Evolutionary conservation across 2,888 invertebrate species (phyloP), one percentile per base, ranked within the genome.

Genomic region (Mesorhabditis spiculigera): DNA sequence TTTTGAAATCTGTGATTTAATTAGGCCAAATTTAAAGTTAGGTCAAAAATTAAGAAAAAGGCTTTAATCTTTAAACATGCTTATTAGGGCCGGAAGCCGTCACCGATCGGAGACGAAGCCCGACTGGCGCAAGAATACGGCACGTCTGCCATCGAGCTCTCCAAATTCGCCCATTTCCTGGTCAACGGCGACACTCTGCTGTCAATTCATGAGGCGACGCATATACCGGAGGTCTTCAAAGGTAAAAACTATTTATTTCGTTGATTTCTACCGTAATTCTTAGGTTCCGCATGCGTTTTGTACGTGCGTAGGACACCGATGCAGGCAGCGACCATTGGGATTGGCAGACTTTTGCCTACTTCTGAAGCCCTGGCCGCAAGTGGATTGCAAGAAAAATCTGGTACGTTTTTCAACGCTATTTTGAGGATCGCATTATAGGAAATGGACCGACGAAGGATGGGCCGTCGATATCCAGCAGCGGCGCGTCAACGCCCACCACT

Each of bases 171-270:
- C 61, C 82, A 85, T 68, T 82, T 85, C 66, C 69, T 85, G 5
- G 74, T 85, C 50, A 80, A 79, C 67, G 79, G 84, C 58, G 79
- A 77, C 45, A 80, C 84, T 1, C 62, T 85, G 10, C 63, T 85
- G 6, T 80, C 82, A 4, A 61, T 85, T 4, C 82, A 84, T 70
- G 85, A 85, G 65, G 78, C 80, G 13, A 80, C 79, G 10, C 80
- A 83, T 69, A 77, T 83, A n/a, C 66, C 66, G 0, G 71, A 76
- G 0, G 71, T 81, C 45, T 71, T 74, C 43, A 71, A 75, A 16
- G 79, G 81, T 79, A 62, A 43, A n/a, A 50, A 13, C 58, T 13
- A 50, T 50, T 3, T 0, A 50, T 10, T 50, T 50, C 1, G 0
- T 2, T 50, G 3, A 50, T 13, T 50, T 50, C 58, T 13, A 50